phyloP scores from a whole-genome alignment of 2,888 invertebrate species.

The Dione juno region DNA sequence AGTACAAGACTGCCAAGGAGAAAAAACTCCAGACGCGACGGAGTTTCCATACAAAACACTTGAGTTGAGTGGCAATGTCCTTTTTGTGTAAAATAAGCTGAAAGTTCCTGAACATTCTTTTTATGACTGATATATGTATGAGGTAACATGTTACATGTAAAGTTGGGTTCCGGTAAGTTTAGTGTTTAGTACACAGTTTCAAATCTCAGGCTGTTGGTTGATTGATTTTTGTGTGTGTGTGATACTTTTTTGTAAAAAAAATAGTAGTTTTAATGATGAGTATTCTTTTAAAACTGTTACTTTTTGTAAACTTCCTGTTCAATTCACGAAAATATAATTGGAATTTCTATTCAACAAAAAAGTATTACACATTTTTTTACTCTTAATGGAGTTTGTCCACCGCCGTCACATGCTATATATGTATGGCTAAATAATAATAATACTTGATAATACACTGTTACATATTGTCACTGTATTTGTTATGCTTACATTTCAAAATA shows the following conservation, averaged over 20 bases:
- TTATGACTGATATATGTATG: slow-evolving; percentile 25
- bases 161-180: slow-evolving; percentile 9
- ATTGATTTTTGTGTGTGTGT: slow-evolving; percentile 2
- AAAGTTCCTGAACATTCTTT: slow-evolving; percentile 49
- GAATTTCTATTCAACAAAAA: neutral
- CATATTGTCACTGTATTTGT: neutral
- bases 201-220: slow-evolving; percentile 2
- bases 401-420: neutral
- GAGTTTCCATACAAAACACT: slow-evolving; percentile 81
- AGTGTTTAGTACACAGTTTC: neutral
- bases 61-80: slow-evolving; percentile 59
- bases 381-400: neutral
- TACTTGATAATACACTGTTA: neutral
- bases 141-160: slow-evolving; percentile 18
- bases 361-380: slow-evolving; percentile 4
- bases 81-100: slow-evolving; percentile 38
- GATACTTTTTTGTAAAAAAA: slow-evolving; percentile 10
- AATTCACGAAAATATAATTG: neutral
- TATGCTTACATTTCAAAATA: neutral
- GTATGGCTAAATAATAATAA: neutral
- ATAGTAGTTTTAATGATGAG: too few relatives aligned
- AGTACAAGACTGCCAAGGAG: slow-evolving; percentile 90
- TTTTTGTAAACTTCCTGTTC: neutral
- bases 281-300: too few relatives aligned
- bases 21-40: slow-evolving; percentile 86